Base-by-base conservation (phyloP, 1,140 invertebrate genomes). In the Sminthurides bifidus region DNA sequence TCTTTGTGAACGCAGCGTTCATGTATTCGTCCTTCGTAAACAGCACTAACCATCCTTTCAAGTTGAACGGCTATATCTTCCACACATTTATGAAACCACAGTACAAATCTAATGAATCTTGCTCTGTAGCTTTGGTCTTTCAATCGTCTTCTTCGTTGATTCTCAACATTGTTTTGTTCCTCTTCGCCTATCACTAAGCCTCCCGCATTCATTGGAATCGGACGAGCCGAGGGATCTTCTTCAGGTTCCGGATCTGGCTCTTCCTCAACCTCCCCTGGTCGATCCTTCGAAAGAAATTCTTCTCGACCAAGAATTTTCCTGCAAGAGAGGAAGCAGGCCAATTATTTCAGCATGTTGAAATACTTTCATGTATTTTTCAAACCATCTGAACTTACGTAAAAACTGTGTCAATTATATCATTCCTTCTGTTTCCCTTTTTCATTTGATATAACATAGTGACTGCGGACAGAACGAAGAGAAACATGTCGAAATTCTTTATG, bases 11-110 rank as follows among this genome's bases (percentile, higher is more conserved):
- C 59, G 45, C 63, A 65, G 14, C 41, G 59, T 49, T 60, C 60
- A 50, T 65, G 63, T 1, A 52, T 57, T 45, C 57, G 43, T 8
- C 59, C 58, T 56, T 59, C 59, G 33, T 61, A 58, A 2, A 65
- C 58, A 3, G 56, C 57, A 19, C 50, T 56, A 14, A 65, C 60
- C 55, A 65, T 60, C 54, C 63, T 37, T 52, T 65, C 63, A 30
- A 65, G 43, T 30, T 65, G 63, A 40, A 56, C 56, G 15, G 63
- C 63, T 31, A 65, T 65, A 43, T 65, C 63, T 48, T 65, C 63
- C 0, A 65, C 63, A 10, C 38, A 52, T 27, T 44, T 41, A 41
- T 65, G 60, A 54, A 65, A 59, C 63, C 63, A 65, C 17, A 65
- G 40, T 15, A 65, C 63, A 38, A 65, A 65, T 17, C 58, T 26